Base-by-base conservation (phyloP, 1,140 invertebrate species). In the Lordiphosa mommai region DNA sequence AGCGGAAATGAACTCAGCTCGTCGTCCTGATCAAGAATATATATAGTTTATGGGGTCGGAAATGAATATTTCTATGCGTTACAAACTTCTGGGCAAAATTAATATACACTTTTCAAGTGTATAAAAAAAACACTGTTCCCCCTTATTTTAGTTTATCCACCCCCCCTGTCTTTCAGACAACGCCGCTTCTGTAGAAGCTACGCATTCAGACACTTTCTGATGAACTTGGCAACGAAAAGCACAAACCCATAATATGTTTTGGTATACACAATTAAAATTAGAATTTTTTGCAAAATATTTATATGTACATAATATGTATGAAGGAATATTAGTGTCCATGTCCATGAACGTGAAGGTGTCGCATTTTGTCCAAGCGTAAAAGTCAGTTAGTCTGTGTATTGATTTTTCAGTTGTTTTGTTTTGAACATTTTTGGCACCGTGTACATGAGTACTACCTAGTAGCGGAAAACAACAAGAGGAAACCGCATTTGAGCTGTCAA, bases 301-400 rank as follows among this genome's bases (percentile, higher is more conserved):
- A 29, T 41, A 34, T 20, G 2, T 13, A 38, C 29, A 40, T 32
- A 30, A 30, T 1, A 2, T 3, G 1, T 33, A 4, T 20, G 27
- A 36, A 27, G 1, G 3, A 17, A 14, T n/a, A 44, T 61, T 46
- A 41, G 33, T 50, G 72, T 67, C 56, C 61, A 58, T 79, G 70
- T 71, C 76, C 76, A 80, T 80, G 76, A 52, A 82, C 43, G 33
- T 63, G 71, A 82, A 82, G 76, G 76, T 82, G 66, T 71, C 63
- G 49, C 16, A 49, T 52, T 27, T 55, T 57, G 36, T 60, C 47
- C 14, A 36, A 53, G 32, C 16, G 16, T 32, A n/a, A 33, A 38
- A 30, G 14, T 8, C 10, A 47, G 32, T 38, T 20, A 14, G 6
- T 52, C 9, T 44, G 20, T 53, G 33, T 68, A 71, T 71, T 68